Base-by-base conservation (phyloP, 2,888 invertebrate genomes). In the Zelleria hepariella region DNA sequence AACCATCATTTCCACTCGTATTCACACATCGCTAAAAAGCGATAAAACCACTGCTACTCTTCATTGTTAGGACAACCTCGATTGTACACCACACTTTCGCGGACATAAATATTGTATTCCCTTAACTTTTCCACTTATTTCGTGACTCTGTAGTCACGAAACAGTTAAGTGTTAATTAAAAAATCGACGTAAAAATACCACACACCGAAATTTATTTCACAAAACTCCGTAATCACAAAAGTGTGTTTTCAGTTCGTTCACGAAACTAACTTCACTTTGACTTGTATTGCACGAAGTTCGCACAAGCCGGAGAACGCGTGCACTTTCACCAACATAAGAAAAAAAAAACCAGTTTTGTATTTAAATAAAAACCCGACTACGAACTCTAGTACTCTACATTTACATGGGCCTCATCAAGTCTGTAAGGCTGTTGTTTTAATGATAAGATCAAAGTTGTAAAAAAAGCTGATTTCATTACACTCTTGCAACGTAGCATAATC, bases 1-100 rank as follows among this genome's bases (percentile, higher is more conserved):
- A 86, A 86, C 84, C 72, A 80, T 82, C 79, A 86, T 86, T 81
- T 82, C 81, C 78, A 82, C 76, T 78, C 71, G 74, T 75, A 78
- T 72, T 78, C 80, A 87, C 86, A 78, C 87, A 88, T 88, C 86
- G 88, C 87, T 86, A 84, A 76, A 76, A 73, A 80, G 86, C 87
- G 85, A 83, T 74, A 77, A 77, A 79, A 76, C 73, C 86, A 86
- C 81, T n/a, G n/a, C n/a, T 74, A 71, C 73, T 80, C 77, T 78
- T 80, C 82, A 84, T 81, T 73, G 75, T 77, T 75, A 65, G 84
- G 81, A 78, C 71, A 78, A 77, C 70, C 75, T 76, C 74, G 69
- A 75, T 70, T 76, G 70, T 69, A 71, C 87, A 87, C 87, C 83
- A 73, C 85, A 86, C 86, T 77, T 72, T 70, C 69, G 66, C 68